Evolutionary conservation across 1,140 invertebrate genomes (phyloP), one percentile per base, ranked within the genome.

Genomic region (Diorhabda carinulata): DNA sequence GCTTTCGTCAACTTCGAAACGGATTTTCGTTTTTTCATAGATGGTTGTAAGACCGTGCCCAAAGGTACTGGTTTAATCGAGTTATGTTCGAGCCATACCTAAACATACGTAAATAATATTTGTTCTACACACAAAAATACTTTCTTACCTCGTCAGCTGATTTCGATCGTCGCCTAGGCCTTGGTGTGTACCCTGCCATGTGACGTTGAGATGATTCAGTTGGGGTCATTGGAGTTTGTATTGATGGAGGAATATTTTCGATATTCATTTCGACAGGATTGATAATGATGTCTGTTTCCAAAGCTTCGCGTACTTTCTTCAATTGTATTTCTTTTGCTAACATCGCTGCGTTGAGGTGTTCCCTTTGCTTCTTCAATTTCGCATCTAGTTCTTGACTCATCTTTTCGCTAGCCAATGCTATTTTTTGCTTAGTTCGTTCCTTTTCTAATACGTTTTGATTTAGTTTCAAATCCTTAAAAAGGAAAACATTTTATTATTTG

Each of bases 11-110:
- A 81, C 77, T 92, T 94, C 0, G 89, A 90, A 0, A 98, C 86
- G 1, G 95, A 95, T 78, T 93, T 92, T 68, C 90, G 89, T 77
- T 92, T 90, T 47, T 88, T 88, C 77, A 97, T 88, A 52, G 87
- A 84, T 0, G 96, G 95, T 79, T 97, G 94, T 73, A 98, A 83
- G 8, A 98, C 88, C 0, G 96, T 98, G n/a, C 90, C 91, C 45
- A 90, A 82, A 3, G 90, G 88, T 3, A 90, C 88, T 2, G 90
- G 81, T 74, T 88, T 86, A 47, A 86, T 84, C 2, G 95, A 91
- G 64, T 91, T 87, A 77, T 99, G 97, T 81, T 98, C 95, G 2
- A 99, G 83, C 94, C 96, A 98, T 10, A 90, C 88, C 88, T 5
- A 88, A 63, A 74, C 67, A 25, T 43, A 63, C 25, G 5, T 8